Conservation (phyloP, 2,797 vertebrate genomes). For the Acanthis flammea region DNA sequence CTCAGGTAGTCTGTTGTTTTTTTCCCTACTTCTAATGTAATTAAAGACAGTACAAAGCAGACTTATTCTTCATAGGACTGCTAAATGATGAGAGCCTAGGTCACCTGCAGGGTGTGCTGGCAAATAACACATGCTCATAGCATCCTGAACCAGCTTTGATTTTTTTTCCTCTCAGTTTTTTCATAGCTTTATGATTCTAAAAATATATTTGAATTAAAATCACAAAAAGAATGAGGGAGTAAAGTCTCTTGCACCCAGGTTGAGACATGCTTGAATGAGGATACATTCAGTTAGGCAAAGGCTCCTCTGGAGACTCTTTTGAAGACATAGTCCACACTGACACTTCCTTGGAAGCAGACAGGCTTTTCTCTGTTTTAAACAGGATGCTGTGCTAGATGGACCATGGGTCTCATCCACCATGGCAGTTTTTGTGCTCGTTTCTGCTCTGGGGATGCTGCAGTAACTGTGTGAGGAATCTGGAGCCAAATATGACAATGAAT, state of each 20-base stretch:
- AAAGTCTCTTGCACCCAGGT: background rate
- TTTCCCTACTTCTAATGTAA: background rate
- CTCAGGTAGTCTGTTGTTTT: background rate
- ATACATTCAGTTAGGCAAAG: background rate
- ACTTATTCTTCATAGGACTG: background rate
- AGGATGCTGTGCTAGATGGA: conserved; percentile 12
- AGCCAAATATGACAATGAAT: background rate
- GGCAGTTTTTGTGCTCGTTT: background rate
- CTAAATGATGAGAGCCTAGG: background rate
- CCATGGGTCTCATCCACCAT: background rate
- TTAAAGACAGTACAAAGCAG: background rate
- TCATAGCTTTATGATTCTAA: background rate
- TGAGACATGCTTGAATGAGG: background rate
- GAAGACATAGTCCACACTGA: background rate
- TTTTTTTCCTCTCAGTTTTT: background rate
- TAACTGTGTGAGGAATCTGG: background rate
- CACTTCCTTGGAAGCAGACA: background rate
- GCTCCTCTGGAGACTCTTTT: background rate
- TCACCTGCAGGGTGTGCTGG: background rate
- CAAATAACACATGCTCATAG: background rate
- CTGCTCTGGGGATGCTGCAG: background rate
- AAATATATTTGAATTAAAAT: background rate
- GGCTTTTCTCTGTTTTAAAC: background rate
- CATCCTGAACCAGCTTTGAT: background rate
- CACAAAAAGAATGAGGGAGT: background rate